Percentiles rank a stretch among this genome's conserved stretches.
Conservation (phyloP, 92 coral and sea anemone species). For the Parazoanthus atlanticus region DNA sequence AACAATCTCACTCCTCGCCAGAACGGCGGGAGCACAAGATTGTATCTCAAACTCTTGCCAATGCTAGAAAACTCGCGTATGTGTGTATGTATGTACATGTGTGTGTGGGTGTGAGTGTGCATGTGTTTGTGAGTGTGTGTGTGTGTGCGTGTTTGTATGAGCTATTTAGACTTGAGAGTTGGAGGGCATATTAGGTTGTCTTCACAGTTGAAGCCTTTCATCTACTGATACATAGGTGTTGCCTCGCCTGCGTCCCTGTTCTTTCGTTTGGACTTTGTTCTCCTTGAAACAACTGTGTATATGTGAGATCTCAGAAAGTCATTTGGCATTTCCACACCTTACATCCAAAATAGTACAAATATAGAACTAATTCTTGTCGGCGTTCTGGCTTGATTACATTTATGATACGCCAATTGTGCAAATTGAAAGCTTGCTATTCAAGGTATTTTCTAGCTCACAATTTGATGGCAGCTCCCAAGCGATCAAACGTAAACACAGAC, state of each 20-base stretch:
- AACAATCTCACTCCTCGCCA: neutral
- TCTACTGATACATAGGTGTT: neutral
- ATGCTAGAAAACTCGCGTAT: neutral
- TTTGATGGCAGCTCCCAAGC: neutral
- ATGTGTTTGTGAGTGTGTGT: neutral
- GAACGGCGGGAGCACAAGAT: neutral
- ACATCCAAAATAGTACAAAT: neutral
- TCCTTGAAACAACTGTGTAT: neutral
- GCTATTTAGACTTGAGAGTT: neutral
- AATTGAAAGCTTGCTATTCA: constrained; percentile 9
- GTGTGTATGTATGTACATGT: neutral
- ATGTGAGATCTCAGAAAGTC: neutral
- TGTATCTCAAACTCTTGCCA: neutral
- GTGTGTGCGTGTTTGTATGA: neutral
- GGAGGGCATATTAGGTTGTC: neutral
- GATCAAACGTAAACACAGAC: neutral
- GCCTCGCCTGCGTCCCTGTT: neutral
- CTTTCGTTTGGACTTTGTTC: neutral
- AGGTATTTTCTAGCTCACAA: neutral
- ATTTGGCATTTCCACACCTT: neutral
- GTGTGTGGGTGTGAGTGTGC: neutral
- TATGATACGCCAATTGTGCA: constrained; percentile 19
- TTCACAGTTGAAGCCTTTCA: neutral
- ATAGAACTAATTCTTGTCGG: neutral
- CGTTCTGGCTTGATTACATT: neutral